Percentiles rank a stretch among this genome's conserved stretches.
Conservation (phyloP, 1,140 invertebrate genomes). For the Coptotermes formosanus region DNA sequence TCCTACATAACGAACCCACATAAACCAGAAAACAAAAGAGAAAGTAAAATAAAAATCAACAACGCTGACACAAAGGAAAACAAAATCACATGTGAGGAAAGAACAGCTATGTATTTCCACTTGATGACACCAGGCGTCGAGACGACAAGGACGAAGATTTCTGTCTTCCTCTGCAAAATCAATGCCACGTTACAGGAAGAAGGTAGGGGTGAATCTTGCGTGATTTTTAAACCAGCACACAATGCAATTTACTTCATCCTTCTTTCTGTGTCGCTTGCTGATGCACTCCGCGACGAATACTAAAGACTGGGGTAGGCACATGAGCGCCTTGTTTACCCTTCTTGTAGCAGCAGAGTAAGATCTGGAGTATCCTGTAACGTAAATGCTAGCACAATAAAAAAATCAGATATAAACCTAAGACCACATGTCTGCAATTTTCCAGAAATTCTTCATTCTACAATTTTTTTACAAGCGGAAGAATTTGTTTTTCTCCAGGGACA, state of each 20-base stretch:
- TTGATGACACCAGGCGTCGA: not conserved
- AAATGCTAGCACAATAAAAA: not conserved
- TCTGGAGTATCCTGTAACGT: not conserved
- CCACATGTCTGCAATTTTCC: not conserved
- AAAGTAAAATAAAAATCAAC: not conserved
- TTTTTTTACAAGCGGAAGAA: too few species aligned
- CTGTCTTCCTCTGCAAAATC: not conserved
- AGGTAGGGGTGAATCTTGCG: not conserved
- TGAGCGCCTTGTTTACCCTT: not conserved
- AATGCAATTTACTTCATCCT: not conserved
- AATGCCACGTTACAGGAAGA: not conserved
- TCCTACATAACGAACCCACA: not conserved
- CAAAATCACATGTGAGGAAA: not conserved
- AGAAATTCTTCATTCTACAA: too few species aligned
- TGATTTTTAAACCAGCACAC: slow-evolving; percentile 11
- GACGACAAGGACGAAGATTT: not conserved
- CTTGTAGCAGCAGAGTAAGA: not conserved
- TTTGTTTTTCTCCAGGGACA: too few species aligned
- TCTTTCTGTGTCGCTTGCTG: not conserved
- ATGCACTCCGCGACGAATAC: not conserved
- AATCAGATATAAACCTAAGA: not conserved
- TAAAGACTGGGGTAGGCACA: not conserved
- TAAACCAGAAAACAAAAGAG: not conserved
- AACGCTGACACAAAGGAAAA: not conserved
- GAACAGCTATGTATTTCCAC: not conserved